These are phyloP conservation scores for Embidobia sp. DNA, from an alignment of 2,888 invertebrate genomes.

Conservation along the genomic window DNA sequence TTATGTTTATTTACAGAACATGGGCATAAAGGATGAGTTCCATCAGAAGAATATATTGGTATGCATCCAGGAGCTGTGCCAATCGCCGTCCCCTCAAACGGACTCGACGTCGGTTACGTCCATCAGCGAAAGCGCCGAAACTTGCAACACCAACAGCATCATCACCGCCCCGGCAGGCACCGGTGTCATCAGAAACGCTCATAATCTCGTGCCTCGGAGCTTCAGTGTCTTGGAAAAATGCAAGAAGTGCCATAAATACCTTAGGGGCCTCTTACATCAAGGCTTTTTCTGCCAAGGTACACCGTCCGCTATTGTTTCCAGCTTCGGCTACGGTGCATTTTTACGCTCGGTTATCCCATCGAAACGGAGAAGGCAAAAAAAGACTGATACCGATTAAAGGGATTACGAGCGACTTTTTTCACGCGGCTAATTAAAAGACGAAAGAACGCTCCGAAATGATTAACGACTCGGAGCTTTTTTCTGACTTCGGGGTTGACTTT, in stretches of 20 bases:
- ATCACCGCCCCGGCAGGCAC: constrained; percentile 53
- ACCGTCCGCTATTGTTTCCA: constrained; percentile 45
- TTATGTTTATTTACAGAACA: constrained; percentile 83
- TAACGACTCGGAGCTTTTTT: constrained; percentile 3
- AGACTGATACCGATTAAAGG: constrained; percentile 3
- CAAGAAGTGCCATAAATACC: constrained; percentile 88
- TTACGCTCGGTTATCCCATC: constrained; percentile 16
- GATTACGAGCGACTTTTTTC: constrained; percentile 14
- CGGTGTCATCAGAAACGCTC: constrained; percentile 72
- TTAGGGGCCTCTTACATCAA: constrained; percentile 87
- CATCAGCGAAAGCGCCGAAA: constrained; percentile 62
- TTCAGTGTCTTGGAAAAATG: constrained; percentile 87
- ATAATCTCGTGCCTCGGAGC: constrained; percentile 85
- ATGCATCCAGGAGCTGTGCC: constrained; percentile 86
- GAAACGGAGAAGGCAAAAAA: constrained; percentile 3
- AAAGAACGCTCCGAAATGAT: constrained; percentile 9
- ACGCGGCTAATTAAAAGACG: constrained; percentile 11
- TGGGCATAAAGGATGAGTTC: constrained; percentile 89
- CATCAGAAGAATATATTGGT: constrained; percentile 87
- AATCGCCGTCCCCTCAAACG: constrained; percentile 70
- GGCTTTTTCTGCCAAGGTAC: constrained; percentile 87
- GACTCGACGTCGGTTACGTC: constrained; percentile 64
- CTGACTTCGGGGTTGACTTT: too few species aligned
- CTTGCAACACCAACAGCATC: constrained; percentile 64
- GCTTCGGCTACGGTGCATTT: constrained; percentile 15